phyloP scores from a whole-genome alignment of 2,797 vertebrate species.

The Oryzias dopingdopingensis region DNA sequence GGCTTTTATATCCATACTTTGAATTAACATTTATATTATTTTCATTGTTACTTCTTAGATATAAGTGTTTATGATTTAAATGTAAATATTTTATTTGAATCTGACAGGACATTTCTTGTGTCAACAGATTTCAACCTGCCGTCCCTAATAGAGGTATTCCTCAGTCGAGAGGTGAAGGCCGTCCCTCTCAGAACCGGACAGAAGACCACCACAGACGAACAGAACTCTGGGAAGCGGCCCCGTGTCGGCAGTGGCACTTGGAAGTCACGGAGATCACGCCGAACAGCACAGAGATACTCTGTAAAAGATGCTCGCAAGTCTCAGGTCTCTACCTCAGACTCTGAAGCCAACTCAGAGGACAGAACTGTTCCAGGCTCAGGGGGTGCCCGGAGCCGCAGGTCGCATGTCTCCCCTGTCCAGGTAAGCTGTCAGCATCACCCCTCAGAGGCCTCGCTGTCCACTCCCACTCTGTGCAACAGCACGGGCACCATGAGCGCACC shows the following conservation, averaged over 20 bases:
- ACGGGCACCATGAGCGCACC: slow-evolving; percentile 65
- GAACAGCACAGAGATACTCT: slow-evolving; percentile 85
- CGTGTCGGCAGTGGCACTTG: slow-evolving; percentile 70
- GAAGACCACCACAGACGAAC: slow-evolving; percentile 77
- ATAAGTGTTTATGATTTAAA: too few relatives aligned
- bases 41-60: too few relatives aligned
- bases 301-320: slow-evolving; percentile 88
- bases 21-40: too few relatives aligned
- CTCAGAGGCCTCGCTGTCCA: slow-evolving; percentile 47
- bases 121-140: slow-evolving; percentile 87
- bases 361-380: slow-evolving; percentile 60
- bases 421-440: slow-evolving; percentile 75
- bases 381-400: slow-evolving; percentile 73
- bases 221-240: slow-evolving; percentile 68
- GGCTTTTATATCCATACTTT: too few relatives aligned
- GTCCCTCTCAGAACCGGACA: slow-evolving; percentile 78
- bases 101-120: slow-evolving; percentile 32
- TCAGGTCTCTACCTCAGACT: slow-evolving; percentile 93
- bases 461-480: slow-evolving; percentile 25
- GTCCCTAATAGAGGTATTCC: slow-evolving; percentile 78
- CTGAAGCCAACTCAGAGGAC: slow-evolving; percentile 88
- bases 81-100: neutral
- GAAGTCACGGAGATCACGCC: slow-evolving; percentile 79
- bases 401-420: slow-evolving; percentile 77
- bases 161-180: slow-evolving; percentile 82